phyloP scores from a whole-genome alignment of 2,888 invertebrate genomes.

The Mesochorus sp. region DNA sequence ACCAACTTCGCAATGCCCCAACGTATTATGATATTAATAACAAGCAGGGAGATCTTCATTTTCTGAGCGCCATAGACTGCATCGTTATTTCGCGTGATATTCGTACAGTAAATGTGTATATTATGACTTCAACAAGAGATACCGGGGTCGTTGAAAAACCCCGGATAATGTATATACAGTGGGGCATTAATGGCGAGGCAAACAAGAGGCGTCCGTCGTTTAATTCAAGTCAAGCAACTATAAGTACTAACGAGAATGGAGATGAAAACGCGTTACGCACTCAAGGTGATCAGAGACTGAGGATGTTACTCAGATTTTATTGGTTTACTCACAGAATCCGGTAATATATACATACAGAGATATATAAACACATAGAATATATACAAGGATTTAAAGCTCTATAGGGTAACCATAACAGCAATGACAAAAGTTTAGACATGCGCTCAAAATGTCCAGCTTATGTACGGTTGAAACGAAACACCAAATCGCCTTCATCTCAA shows the following conservation, averaged over 20 bases:
- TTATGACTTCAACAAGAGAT: slow-evolving; percentile 12
- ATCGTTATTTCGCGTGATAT: neutral
- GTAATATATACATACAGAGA: neutral
- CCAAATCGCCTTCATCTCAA: too few species aligned
- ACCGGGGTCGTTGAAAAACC: neutral
- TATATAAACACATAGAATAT: neutral
- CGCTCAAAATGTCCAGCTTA: too few species aligned
- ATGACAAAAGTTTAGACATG: too few species aligned
- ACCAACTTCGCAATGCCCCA: neutral
- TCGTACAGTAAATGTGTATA: slow-evolving; percentile 61
- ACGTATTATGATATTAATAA: neutral
- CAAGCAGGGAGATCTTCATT: neutral
- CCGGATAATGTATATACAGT: slow-evolving; percentile 31
- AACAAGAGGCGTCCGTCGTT: slow-evolving; percentile 71
- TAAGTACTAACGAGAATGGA: slow-evolving; percentile 68
- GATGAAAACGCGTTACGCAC: slow-evolving; percentile 25
- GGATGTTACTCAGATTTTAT: slow-evolving; percentile 63
- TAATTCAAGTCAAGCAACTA: slow-evolving; percentile 71
- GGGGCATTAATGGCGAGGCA: slow-evolving; percentile 65
- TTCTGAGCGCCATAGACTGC: neutral
- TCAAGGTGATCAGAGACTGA: slow-evolving; percentile 65
- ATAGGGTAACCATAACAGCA: too few species aligned
- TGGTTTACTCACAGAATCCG: slow-evolving; percentile 37
- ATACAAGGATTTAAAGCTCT: too few species aligned
- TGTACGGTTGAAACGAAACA: too few species aligned